Base-by-base conservation (phyloP, 1,140 invertebrate genomes). In the Ceratosolen solmsi region DNA sequence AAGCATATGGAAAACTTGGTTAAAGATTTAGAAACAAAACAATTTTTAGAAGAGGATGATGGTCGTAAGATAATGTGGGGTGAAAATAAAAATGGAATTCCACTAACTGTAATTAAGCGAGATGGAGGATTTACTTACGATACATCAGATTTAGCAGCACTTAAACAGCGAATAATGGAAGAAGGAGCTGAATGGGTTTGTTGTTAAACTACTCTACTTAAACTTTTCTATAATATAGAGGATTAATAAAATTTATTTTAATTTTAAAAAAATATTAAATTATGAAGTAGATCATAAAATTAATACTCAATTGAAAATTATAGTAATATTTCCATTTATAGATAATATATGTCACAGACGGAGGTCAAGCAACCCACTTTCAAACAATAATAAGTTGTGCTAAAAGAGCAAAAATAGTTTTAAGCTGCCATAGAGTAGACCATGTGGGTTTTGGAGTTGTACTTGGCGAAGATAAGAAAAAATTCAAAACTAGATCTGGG, bases 41-140 rank as follows among this genome's bases (percentile, higher is more conserved):
- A 95, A 87, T 90, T 95, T 7, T 88, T 98, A 8, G 95, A 97
- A 88, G 94, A 96, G 87, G 98, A 99, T 87, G 97, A 99, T 63
- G 98, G 99, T 0, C 92, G 99, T 27, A 96, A 97, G 87, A 95
- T 99, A 11, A 96, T 99, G 95, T 99, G 97, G 94, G 94, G 95
- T 1, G 93, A 93, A 49, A 91, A 91, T 58, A 90, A 87, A 79
- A 89, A 90, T 13, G 88, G 88, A 38, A 94, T 98, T 84, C 99
- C 99, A 0, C 89, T 99, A 25, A 99, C 98, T 0, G 93, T 99
- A 25, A 94, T 99, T 0, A 99, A 99, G 92, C 97, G 97, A 5
- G 99, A 99, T 92, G 99, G 99, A 72, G 99, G 99, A 41, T 99
- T 95, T 89, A 99, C 99, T 0, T 99, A 99, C 91, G 99, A 99